These are phyloP conservation scores for Nebria salina DNA, from an alignment of 2,888 invertebrate species.

Conservation along the genomic window DNA sequence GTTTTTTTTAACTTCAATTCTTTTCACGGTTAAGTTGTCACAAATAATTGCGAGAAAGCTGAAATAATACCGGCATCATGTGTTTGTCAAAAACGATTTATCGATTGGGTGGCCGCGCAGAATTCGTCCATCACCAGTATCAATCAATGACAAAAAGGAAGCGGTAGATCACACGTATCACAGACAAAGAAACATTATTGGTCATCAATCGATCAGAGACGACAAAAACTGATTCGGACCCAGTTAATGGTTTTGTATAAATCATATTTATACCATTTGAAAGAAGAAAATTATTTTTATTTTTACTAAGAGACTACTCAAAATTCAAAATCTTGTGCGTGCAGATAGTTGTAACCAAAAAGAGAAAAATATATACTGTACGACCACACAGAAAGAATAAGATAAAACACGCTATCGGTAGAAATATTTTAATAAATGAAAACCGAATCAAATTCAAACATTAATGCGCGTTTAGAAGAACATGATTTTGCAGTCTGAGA, in stretches of 20 bases:
- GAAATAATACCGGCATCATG: neutral
- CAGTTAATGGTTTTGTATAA: neutral
- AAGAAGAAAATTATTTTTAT: too few relatives aligned
- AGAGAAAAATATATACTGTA: too few relatives aligned
- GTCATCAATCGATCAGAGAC: neutral
- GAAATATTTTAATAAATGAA: too few relatives aligned
- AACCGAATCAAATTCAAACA: too few relatives aligned
- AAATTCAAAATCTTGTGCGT: too few relatives aligned
- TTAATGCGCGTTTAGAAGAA: too few relatives aligned
- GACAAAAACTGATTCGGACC: neutral
- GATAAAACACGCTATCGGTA: too few relatives aligned
- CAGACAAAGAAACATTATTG: neutral
- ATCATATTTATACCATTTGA: neutral
- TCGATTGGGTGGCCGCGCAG: slow-evolving; percentile 29
- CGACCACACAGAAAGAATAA: too few relatives aligned
- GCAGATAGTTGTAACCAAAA: too few relatives aligned
- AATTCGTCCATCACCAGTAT: slow-evolving; percentile 34
- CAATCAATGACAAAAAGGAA: slow-evolving; percentile 32
- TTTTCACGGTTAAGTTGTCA: slow-evolving; percentile 12
- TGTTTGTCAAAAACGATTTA: slow-evolving; percentile 26
- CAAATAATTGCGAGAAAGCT: slow-evolving; percentile 8
- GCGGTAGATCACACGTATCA: slow-evolving; percentile 6
- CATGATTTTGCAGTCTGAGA: neutral
- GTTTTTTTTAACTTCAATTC: neutral
- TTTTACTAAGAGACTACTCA: too few relatives aligned